Evolutionary conservation across 1,140 invertebrate genomes (phyloP).

Genomic region (Anoplophora glabripennis): DNA sequence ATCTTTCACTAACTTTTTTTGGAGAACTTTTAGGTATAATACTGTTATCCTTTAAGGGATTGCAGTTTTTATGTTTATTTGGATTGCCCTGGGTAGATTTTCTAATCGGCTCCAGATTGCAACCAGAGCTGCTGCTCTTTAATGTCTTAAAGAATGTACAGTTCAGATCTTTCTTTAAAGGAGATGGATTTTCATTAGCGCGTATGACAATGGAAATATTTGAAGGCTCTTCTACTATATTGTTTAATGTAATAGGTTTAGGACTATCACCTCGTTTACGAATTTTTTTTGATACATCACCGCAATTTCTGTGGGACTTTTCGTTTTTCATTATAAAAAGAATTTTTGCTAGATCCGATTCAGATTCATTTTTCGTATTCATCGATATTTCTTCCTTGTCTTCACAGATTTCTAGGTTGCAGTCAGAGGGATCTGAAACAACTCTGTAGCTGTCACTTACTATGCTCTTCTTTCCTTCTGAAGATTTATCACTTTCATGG

Average conservation of each 20-base stretch:
- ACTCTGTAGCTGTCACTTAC: conserved; percentile 21
- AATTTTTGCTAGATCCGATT: neutral
- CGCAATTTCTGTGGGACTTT: neutral
- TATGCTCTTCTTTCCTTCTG: conserved; percentile 15
- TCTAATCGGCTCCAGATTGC: neutral
- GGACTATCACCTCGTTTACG: neutral
- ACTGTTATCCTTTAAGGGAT: neutral
- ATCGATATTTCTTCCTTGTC: neutral
- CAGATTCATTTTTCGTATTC: neutral
- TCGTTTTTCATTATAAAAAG: neutral
- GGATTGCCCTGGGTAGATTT: neutral
- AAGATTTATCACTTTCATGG: conserved; percentile 5
- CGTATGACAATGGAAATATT: neutral
- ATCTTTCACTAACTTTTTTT: neutral
- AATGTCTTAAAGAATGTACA: neutral
- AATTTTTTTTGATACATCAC: neutral
- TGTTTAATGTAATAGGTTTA: neutral
- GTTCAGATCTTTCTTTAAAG: neutral
- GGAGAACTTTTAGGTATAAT: neutral
- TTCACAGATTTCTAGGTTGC: neutral
- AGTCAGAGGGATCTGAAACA: conserved; percentile 19
- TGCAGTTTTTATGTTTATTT: neutral
- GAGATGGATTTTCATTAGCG: neutral
- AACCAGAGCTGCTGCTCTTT: conserved; percentile 1
- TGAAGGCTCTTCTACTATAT: neutral